Evolutionary conservation across 2,888 invertebrate genomes (phyloP).

Genomic region (Arctia plantaginis): DNA sequence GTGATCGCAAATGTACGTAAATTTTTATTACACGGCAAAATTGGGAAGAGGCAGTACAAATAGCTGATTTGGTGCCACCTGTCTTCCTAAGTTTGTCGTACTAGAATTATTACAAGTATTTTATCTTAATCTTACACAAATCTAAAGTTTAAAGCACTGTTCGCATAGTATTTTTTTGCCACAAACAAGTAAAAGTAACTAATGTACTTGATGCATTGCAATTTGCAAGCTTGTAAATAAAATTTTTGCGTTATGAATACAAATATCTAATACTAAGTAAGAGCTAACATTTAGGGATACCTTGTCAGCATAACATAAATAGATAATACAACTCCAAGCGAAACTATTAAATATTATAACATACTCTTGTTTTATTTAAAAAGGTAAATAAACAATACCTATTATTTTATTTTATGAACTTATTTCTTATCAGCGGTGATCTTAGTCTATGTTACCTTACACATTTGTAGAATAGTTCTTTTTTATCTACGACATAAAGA

Average conservation of each 20-base stretch:
- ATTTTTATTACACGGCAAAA: neutral
- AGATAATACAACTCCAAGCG: neutral
- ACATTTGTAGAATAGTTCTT: neutral
- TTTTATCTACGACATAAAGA: slow-evolving; percentile 31
- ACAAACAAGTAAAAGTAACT: neutral
- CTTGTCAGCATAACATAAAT: neutral
- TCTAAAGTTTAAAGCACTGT: neutral
- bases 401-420: neutral
- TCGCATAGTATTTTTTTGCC: neutral
- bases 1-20: neutral
- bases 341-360: no score
- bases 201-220: neutral
- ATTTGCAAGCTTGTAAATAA: neutral
- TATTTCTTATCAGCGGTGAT: neutral
- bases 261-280: neutral
- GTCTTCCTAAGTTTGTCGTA: neutral
- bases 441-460: neutral
- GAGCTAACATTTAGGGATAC: neutral
- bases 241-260: neutral
- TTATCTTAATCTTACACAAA: neutral
- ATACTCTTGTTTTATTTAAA: neutral
- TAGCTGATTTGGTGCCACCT: neutral
- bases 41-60: neutral
- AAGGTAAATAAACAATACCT: neutral
- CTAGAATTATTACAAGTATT: neutral